Evolutionary conservation across 2,888 invertebrate genomes (phyloP).

Genomic region (Shargacucullia verbasci): DNA sequence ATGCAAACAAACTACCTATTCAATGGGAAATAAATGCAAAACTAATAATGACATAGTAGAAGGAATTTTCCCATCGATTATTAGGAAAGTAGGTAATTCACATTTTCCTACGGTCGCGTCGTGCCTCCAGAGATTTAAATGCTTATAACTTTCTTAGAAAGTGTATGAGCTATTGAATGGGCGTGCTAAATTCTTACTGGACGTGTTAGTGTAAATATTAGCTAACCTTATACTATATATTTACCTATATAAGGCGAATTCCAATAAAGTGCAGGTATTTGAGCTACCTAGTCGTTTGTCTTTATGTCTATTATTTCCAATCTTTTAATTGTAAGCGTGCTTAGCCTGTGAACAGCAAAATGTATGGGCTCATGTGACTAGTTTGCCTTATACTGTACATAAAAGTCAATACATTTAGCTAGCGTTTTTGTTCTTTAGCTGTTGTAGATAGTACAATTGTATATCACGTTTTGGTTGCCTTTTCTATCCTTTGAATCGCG

Average conservation of each 20-base stretch:
- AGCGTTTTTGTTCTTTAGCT: too few relatives aligned
- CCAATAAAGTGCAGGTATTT: neutral
- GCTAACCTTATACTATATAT: neutral
- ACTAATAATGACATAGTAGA: neutral
- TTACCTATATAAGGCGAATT: neutral
- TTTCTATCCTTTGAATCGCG: too few relatives aligned
- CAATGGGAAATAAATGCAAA: neutral
- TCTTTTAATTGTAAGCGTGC: too few relatives aligned
- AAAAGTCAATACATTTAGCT: too few relatives aligned
- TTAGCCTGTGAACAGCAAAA: too few relatives aligned
- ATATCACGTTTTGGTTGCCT: too few relatives aligned
- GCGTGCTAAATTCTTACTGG: conserved; percentile 18
- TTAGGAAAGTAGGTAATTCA: conserved; percentile 16
- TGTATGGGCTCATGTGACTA: too few relatives aligned
- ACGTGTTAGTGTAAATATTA: neutral
- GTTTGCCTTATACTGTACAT: too few relatives aligned
- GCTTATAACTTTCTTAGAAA: conserved; percentile 37
- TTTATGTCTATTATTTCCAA: too few relatives aligned
- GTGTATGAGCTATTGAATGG: conserved; percentile 42
- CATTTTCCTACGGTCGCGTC: conserved; percentile 17
- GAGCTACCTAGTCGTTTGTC: neutral
- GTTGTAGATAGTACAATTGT: too few relatives aligned
- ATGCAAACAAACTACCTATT: neutral
- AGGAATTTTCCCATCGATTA: conserved; percentile 19
- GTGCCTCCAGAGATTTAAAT: conserved; percentile 22